Percentiles rank a stretch among this genome's conserved stretches.
phyloP scores from a whole-genome alignment of 1,140 invertebrate species.

The Choristoneura fumiferana region DNA sequence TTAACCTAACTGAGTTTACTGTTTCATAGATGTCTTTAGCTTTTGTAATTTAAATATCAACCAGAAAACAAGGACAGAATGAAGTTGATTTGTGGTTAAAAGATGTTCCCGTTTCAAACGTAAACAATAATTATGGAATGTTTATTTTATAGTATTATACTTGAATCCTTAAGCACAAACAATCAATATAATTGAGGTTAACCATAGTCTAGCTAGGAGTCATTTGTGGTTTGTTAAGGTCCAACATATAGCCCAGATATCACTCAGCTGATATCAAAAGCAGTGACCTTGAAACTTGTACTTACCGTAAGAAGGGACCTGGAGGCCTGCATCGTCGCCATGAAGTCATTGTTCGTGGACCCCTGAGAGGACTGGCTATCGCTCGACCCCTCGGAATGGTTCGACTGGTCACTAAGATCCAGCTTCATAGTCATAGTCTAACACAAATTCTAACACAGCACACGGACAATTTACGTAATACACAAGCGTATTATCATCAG shows the following conservation, averaged over 20 bases:
- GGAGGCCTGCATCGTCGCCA: conserved; percentile 53
- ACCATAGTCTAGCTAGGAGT: too few relatives aligned
- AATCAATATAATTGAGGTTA: too few relatives aligned
- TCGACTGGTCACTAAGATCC: conserved; percentile 70
- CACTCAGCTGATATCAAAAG: background rate
- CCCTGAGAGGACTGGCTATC: conserved; percentile 71
- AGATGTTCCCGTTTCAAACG: too few relatives aligned
- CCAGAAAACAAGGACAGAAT: too few relatives aligned
- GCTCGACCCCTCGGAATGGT: conserved; percentile 69
- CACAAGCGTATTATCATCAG: conserved; percentile 23
- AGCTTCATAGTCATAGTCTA: conserved; percentile 72
- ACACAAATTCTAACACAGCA: conserved; percentile 37
- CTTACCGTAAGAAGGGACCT: conserved; percentile 61
- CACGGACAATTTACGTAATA: conserved; percentile 51
- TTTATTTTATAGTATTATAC: too few relatives aligned
- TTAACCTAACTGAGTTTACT: too few relatives aligned
- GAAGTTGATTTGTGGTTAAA: too few relatives aligned
- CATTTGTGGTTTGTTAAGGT: background rate
- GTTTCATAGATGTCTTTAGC: too few relatives aligned
- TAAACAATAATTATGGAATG: too few relatives aligned
- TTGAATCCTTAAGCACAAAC: too few relatives aligned
- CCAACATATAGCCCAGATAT: background rate
- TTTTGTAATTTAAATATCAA: too few relatives aligned
- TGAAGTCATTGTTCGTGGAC: conserved; percentile 69
- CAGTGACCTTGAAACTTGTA: conserved; percentile 20